phyloP scores from a whole-genome alignment of 2,113 vertebrate genomes.

The Delphinapterus leucas region DNA sequence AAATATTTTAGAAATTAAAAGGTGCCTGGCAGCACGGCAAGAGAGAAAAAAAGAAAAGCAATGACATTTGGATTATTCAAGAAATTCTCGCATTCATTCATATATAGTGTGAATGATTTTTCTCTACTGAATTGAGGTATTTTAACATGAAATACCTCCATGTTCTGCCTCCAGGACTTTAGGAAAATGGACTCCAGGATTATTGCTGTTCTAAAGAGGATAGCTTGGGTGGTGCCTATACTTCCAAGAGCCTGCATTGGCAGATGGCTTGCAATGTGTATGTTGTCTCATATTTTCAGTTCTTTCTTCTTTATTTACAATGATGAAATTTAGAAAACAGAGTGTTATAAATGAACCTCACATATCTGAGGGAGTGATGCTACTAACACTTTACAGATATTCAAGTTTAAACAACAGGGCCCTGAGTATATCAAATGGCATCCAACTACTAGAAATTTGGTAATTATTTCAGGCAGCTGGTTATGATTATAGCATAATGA shows the following conservation, averaged over 20 bases:
- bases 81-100: conserved; percentile 64
- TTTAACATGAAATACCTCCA: conserved; percentile 75
- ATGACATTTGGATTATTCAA: conserved; percentile 33
- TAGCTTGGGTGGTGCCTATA: conserved; percentile 61
- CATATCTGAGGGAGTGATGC: conserved; percentile 45
- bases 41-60: conserved; percentile 16
- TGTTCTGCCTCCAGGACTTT: conserved; percentile 73
- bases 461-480: conserved; percentile 27
- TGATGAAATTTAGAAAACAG: not conserved
- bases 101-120: conserved; percentile 60
- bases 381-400: conserved; percentile 20
- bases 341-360: conserved; percentile 51
- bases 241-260: conserved; percentile 70
- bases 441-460: conserved; percentile 43
- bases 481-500: not conserved
- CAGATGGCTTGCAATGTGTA: conserved; percentile 72
- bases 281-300: conserved; percentile 56
- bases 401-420: conserved; percentile 52
- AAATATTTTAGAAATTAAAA: conserved; percentile 18
- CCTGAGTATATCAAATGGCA: not conserved
- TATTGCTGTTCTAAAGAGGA: conserved; percentile 67
- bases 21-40: not conserved
- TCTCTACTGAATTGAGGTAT: conserved; percentile 67
- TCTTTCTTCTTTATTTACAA: conserved; percentile 53
- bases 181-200: conserved; percentile 66